Conservation (phyloP, 2,888 invertebrate species). For the Blomia tropicalis region DNA sequence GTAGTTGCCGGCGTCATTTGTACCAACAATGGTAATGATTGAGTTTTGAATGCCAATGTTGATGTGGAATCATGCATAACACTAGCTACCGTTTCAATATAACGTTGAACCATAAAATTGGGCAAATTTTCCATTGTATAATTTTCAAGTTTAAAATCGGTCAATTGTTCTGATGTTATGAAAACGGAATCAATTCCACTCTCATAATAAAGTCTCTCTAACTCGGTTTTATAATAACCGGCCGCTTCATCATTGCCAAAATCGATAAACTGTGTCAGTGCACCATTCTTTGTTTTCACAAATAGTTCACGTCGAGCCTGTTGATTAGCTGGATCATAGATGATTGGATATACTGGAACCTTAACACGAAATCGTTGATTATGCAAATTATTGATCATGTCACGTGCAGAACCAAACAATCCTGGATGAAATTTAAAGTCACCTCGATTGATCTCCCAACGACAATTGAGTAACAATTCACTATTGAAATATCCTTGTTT, state of each 20-base stretch:
- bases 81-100: constrained; percentile 30
- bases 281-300: background rate
- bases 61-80: constrained; percentile 45
- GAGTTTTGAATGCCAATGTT: constrained; percentile 53
- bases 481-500: background rate
- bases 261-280: background rate
- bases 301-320: background rate
- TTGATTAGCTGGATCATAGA: background rate
- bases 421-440: background rate
- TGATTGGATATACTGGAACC: background rate
- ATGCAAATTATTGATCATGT: background rate
- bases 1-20: constrained; percentile 65
- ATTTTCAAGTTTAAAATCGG: constrained; percentile 24
- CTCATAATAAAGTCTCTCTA: background rate
- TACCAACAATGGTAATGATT: constrained; percentile 52
- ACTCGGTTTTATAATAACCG: background rate
- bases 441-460: background rate
- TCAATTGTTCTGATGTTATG: background rate
- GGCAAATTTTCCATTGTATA: constrained; percentile 30
- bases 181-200: background rate
- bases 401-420: background rate
- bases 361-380: background rate
- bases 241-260: background rate
- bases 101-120: constrained; percentile 31
- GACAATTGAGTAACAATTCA: background rate